phyloP scores from a whole-genome alignment of 2,888 invertebrate species.

The Saturnia japonica region DNA sequence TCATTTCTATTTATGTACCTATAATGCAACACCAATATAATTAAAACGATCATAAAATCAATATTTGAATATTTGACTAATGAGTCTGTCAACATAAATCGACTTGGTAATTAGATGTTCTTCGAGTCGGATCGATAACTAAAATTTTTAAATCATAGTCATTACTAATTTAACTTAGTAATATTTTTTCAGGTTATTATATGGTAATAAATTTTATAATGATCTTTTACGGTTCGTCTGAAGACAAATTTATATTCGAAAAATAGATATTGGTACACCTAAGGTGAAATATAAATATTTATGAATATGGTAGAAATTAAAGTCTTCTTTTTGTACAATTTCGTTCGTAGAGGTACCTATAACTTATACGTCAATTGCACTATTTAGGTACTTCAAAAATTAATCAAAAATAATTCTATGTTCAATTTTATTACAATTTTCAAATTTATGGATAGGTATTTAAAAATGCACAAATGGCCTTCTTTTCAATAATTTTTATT shows the following conservation, averaged over 20 bases:
- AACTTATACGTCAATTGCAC: background rate
- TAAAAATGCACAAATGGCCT: no score
- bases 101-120: conserved; percentile 39
- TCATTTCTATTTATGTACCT: conserved; percentile 31
- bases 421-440: background rate
- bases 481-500: no score
- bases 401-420: background rate
- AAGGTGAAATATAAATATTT: background rate
- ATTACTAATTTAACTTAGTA: conserved; percentile 37
- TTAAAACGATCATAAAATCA: conserved; percentile 37
- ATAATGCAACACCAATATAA: conserved; percentile 25
- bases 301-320: background rate
- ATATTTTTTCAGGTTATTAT: conserved; percentile 39
- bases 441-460: background rate
- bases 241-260: conserved; percentile 28
- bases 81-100: conserved; percentile 44
- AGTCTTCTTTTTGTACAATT: background rate
- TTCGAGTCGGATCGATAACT: conserved; percentile 39
- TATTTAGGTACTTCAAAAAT: background rate
- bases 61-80: conserved; percentile 45
- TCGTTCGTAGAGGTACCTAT: background rate
- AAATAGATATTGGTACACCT: background rate
- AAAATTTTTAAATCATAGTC: conserved; percentile 39
- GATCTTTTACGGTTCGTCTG: conserved; percentile 30
- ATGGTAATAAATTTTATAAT: conserved; percentile 29